Base-by-base conservation (phyloP, 2,797 vertebrate genomes). In the Labeo calbasu region DNA sequence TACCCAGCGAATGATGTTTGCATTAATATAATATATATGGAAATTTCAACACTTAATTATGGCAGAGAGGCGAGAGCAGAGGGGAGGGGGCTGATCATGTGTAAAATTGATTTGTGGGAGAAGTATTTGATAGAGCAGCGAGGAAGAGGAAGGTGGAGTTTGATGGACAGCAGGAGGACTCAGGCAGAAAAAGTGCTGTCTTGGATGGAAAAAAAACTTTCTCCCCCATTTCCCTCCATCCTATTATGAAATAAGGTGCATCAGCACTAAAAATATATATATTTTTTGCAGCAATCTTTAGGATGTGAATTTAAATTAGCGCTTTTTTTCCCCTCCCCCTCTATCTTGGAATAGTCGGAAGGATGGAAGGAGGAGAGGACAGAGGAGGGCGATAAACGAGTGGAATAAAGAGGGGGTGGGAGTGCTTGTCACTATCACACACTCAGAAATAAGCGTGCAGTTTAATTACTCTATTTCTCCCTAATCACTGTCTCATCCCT, bases 1-100 rank as follows among this genome's bases (percentile, higher is more conserved):
- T 99, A 99, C 97, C 96, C 98, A 96, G 97, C 98, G 98, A 99
- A 99, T 99, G 98, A 99, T 99, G 98, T 99, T 99, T 99, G 98
- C 98, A 99, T 99, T 99, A 99, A 99, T 99, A 99, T 99, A 99
- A 99, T 99, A 99, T 99, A 99, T 99, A 99, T 99, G 98, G 97
- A 99, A 99, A 99, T 99, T 99, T 98, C 97, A 97, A 95, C 97
- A 98, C 98, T 99, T 99, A 99, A 99, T 99, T 99, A 99, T 97
- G 96, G 95, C 97, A 95, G 97, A 96, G 96, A 97, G 98, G 96
- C 95, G 96, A 96, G 96, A 93, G 96, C 96, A 96, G 96, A 40
- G 97, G 96, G 96, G 97, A 97, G 97, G 98, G 96, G 97, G 97
- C 98, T 99, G 98, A 99, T 99, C 98, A 99, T 99, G 97, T 99